A percentile compares a stretch with the other conserved stretches of the same genome.
These are phyloP conservation scores for Myiozetetes cayanensis DNA, from an alignment of 2,113 vertebrate species.

Conservation along the genomic window DNA sequence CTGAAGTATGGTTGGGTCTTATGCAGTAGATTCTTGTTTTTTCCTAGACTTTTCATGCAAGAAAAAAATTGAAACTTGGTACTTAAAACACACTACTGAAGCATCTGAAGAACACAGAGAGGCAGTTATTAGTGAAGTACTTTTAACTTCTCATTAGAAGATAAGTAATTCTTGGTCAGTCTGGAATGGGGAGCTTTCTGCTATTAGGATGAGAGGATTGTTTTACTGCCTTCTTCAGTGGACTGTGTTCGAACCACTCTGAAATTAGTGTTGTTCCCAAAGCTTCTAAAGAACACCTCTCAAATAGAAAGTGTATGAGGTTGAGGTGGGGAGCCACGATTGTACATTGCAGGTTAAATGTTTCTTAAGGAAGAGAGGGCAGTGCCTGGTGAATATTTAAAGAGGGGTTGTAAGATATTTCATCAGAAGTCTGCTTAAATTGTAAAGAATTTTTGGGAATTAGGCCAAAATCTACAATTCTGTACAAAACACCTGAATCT, in stretches of 20 bases:
- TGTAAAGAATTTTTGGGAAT: neutral
- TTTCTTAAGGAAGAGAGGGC: neutral
- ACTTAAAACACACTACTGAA: neutral
- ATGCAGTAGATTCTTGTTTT: neutral
- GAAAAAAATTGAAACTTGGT: neutral
- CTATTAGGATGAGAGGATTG: neutral
- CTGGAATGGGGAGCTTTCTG: neutral
- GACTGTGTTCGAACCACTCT: neutral
- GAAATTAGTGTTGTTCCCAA: neutral
- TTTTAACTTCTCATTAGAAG: neutral
- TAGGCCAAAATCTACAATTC: neutral
- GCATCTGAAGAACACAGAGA: neutral
- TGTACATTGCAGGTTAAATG: neutral
- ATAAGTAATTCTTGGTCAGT: neutral
- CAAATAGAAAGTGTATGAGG: neutral
- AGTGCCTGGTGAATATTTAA: neutral
- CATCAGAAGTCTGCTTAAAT: neutral
- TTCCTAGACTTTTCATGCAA: neutral
- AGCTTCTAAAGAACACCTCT: neutral
- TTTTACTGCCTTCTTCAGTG: neutral
- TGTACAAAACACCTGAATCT: neutral
- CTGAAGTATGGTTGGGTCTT: neutral
- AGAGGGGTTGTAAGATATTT: neutral
- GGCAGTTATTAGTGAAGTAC: neutral
- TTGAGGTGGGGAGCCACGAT: neutral